Base-by-base conservation (phyloP, 2,113 vertebrate genomes). In the Ophthalmotilapia sp. region DNA sequence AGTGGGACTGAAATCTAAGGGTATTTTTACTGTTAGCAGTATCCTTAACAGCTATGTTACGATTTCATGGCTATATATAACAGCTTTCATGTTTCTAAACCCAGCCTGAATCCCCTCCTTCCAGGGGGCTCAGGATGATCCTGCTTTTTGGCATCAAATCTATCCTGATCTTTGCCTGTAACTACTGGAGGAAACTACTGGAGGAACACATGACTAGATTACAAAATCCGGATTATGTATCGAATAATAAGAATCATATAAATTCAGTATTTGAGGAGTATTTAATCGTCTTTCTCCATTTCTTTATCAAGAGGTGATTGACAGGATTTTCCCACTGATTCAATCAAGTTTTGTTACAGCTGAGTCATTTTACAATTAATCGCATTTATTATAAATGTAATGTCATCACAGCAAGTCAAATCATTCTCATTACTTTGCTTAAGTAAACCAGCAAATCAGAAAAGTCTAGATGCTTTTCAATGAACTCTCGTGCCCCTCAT, bases 51-150 rank as follows among this genome's bases (percentile, higher is more conserved):
- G 80, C 85, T 49, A 53, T 84, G 40, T 54, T 8, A 14, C 19
- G 26, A 90, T 88, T 89, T 86, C 51, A 89, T 55, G 83, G 33
- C 29, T 83, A 85, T 82, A 79, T 51, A 56, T 49, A 45, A 56
- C 45, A 81, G 42, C 85, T 89, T 91, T 86, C 84, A 88, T 87
- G 73, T 87, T 85, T 82, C 58, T 82, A 88, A 93, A 92, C 86
- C 81, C 81, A 83, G 58, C 65, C 42, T 47, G 79, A 90, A 91
- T 90, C 87, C 82, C 29, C 40, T 51, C 68, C 85, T 88, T 89
- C 56, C 31, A 54, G 87, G 87, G 58, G 79, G 80, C 90, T 88
- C 60, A 88, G 79, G 79, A 81, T 92, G 82, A 87, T 91, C 84
- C 85, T 62, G 29, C 53, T 87, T 84, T 90, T 90, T 87, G 89